Conservation (phyloP, 2,888 invertebrate species). For the Seira ritae region DNA sequence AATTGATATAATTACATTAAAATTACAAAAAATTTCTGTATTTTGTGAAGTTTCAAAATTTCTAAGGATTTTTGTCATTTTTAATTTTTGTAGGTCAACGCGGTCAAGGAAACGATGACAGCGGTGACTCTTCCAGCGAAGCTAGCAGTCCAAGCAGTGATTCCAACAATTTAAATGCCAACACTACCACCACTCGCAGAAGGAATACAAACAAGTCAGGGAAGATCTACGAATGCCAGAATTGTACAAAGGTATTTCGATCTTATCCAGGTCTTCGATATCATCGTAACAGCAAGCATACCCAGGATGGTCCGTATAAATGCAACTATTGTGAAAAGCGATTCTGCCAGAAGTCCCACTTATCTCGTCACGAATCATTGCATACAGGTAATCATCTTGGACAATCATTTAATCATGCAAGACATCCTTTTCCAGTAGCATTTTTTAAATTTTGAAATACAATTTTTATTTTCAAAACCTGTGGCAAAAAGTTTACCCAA, state of each 20-base stretch:
- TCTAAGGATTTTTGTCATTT: neutral
- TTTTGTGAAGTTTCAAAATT: neutral
- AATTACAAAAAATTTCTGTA: neutral
- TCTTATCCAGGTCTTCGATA: slow-evolving; percentile 68
- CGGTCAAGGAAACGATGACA: slow-evolving; percentile 36
- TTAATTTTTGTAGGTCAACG: slow-evolving; percentile 36
- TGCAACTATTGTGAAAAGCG: slow-evolving; percentile 68
- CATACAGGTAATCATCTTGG: slow-evolving; percentile 57
- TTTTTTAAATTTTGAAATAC: neutral
- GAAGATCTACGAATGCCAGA: slow-evolving; percentile 67
- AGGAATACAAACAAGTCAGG: slow-evolving; percentile 63
- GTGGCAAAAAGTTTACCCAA: slow-evolving; percentile 63
- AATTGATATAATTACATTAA: too few species aligned
- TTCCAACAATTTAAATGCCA: slow-evolving; percentile 52
- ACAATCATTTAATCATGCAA: neutral
- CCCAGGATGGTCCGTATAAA: slow-evolving; percentile 69
- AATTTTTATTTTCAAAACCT: slow-evolving; percentile 32
- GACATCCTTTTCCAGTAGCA: neutral
- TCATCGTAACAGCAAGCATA: slow-evolving; percentile 67
- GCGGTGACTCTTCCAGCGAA: slow-evolving; percentile 58
- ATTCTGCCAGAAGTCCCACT: slow-evolving; percentile 68
- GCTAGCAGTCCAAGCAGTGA: slow-evolving; percentile 59
- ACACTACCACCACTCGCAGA: slow-evolving; percentile 20
- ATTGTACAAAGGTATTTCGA: slow-evolving; percentile 66
- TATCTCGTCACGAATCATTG: slow-evolving; percentile 66